Conservation (phyloP, 2,888 invertebrate genomes). For the Tromatobia lineatoria region DNA sequence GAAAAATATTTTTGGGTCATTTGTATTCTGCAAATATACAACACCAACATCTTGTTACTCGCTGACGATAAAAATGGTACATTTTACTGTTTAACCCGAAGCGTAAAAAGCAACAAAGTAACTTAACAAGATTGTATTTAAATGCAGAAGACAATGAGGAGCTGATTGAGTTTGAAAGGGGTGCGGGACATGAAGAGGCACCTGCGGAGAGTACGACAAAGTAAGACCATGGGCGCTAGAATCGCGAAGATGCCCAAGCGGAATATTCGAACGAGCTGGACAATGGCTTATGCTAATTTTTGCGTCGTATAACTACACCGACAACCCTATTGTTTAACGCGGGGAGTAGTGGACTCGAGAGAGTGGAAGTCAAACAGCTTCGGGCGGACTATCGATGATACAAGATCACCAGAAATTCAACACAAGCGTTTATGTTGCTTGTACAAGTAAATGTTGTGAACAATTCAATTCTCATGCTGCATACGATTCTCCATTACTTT, state of each 20-base stretch:
- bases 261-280: conserved; percentile 73
- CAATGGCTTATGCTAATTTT: conserved; percentile 82
- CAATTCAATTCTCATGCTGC: background rate
- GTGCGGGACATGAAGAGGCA: conserved; percentile 23
- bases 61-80: background rate
- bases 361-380: conserved; percentile 21
- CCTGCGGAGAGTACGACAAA: conserved; percentile 37
- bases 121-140: background rate
- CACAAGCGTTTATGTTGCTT: conserved; percentile 6
- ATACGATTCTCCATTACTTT: background rate
- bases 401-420: conserved; percentile 4
- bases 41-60: background rate
- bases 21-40: background rate
- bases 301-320: conserved; percentile 31
- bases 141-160: background rate
- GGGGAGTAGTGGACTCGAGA: background rate
- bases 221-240: conserved; percentile 18
- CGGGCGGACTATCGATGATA: background rate
- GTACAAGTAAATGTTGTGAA: background rate
- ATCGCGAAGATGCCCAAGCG: conserved; percentile 38
- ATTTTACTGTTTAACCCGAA: background rate
- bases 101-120: background rate
- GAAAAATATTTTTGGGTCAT: too few species aligned
- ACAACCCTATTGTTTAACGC: conserved; percentile 51
- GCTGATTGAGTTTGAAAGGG: background rate